Evolutionary conservation across 2,113 vertebrate genomes (phyloP), one percentile per base, ranked within the genome.

Genomic region (Corythaeola cristata): DNA sequence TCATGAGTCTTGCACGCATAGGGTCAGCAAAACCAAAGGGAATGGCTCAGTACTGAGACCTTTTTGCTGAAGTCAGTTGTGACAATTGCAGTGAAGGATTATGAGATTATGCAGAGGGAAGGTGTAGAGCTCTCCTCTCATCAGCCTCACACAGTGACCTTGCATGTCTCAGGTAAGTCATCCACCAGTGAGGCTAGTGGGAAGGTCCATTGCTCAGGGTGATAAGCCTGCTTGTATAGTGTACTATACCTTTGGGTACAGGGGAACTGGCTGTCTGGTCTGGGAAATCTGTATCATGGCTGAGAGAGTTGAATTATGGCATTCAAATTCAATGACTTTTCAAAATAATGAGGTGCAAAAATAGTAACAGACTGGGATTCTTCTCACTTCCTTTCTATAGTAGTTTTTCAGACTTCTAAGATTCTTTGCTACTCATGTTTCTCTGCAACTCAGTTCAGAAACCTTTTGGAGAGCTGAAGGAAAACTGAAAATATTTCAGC

Each of bases 381-480:
- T 76, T 85, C 62, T 91, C 19, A 12, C 30, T 84, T 66, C 50
- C 47, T 69, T 91, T 55, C 55, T 72, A 4, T n/a, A 19, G n/a
- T 28, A 41, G 17, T 50, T 93, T 45, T 74, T 4, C 49, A 93
- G 32, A 55, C 9, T 62, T 83, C 39, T 47, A 67, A 79, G 32
- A 15, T 72, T 86, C 80, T 89, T 87, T 45, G 58, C 16, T 21
- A 28, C 11, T 67, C 8, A 8, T 35, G 17, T 81, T 90, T 84
- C 55, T 83, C 69, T 73, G 44, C 44, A 96, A 59, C 26, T 22
- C 23, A 22, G 41, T 80, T 76, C 78, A 83, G 55, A 83, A 88
- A 44, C 33, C 37, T 89, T 91, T 82, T 78, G 58, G 92, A 88
- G 49, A 86, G 35, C 56, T 86, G 64, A 86, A n/a, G 32, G 75